These are phyloP conservation scores for Anomalospiza imberbis DNA, from an alignment of 2,797 vertebrate species.

Conservation along the genomic window DNA sequence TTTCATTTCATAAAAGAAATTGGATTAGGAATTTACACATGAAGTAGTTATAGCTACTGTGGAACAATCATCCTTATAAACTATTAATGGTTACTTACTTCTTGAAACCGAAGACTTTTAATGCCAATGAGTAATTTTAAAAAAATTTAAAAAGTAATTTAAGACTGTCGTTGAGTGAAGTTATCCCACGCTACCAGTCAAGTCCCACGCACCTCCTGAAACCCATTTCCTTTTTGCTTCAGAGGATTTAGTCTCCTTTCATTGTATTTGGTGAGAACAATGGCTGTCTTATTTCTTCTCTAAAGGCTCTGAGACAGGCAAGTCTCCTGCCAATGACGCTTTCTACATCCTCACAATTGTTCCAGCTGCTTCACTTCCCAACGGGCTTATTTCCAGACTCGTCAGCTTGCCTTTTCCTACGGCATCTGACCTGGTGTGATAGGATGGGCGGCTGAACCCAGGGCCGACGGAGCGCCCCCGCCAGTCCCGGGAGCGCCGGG, in stretches of 20 bases:
- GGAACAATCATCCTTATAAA: background rate
- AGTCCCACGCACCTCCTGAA: background rate
- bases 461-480: fast-evolving
- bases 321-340: too few relatives aligned
- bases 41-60: background rate
- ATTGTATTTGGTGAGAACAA: background rate
- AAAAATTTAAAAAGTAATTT: background rate
- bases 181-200: background rate
- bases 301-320: background rate
- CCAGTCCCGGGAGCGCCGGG: background rate
- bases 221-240: background rate
- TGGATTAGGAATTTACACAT: background rate
- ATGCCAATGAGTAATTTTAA: background rate
- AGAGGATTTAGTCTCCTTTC: background rate
- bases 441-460: fast-evolving
- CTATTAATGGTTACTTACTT: background rate
- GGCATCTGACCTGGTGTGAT: fast-evolving
- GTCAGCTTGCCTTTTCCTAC: background rate
- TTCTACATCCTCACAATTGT: background rate
- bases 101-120: background rate
- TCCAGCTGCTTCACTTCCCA: background rate
- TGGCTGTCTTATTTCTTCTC: background rate
- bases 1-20: background rate
- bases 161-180: background rate
- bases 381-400: background rate